Conservation (phyloP, 2,888 invertebrate species). For the Synergus umbraculus region DNA sequence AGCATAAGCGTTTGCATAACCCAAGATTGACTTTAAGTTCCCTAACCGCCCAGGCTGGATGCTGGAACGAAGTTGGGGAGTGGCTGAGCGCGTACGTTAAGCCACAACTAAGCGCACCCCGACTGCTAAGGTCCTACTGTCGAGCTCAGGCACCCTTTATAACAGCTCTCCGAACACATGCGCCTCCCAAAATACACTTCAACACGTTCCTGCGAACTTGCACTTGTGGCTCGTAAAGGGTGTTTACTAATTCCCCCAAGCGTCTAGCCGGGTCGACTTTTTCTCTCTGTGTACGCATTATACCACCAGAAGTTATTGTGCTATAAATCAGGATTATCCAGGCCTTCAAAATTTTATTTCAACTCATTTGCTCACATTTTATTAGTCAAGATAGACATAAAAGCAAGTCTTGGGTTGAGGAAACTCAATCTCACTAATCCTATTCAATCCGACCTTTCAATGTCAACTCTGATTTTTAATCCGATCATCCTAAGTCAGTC, state of each 20-base stretch:
- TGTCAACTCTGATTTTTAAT: too few relatives aligned
- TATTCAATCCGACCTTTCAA: neutral
- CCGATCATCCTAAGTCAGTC: too few relatives aligned
- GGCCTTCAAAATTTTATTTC: neutral
- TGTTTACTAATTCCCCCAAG: slow-evolving; percentile 27
- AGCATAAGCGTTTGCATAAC: slow-evolving; percentile 70
- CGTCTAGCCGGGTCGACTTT: neutral
- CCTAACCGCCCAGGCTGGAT: slow-evolving; percentile 46
- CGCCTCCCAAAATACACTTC: slow-evolving; percentile 32
- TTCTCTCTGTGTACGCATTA: neutral
- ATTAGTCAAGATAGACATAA: too few relatives aligned
- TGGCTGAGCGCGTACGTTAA: slow-evolving; percentile 15
- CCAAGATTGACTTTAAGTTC: slow-evolving; percentile 71
- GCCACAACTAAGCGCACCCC: slow-evolving; percentile 14
- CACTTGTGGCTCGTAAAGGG: slow-evolving; percentile 18
- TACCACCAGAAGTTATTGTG: neutral
- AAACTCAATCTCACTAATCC: neutral
- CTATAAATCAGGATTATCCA: neutral
- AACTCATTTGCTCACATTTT: neutral
- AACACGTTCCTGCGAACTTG: slow-evolving; percentile 37
- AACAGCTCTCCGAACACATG: slow-evolving; percentile 35
- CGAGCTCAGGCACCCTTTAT: slow-evolving; percentile 18
- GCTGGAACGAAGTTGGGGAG: slow-evolving; percentile 44
- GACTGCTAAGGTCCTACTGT: slow-evolving; percentile 2
- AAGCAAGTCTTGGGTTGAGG: neutral